Base-by-base conservation (phyloP, 2,113 vertebrate species). In the Chionodraco myersi region DNA sequence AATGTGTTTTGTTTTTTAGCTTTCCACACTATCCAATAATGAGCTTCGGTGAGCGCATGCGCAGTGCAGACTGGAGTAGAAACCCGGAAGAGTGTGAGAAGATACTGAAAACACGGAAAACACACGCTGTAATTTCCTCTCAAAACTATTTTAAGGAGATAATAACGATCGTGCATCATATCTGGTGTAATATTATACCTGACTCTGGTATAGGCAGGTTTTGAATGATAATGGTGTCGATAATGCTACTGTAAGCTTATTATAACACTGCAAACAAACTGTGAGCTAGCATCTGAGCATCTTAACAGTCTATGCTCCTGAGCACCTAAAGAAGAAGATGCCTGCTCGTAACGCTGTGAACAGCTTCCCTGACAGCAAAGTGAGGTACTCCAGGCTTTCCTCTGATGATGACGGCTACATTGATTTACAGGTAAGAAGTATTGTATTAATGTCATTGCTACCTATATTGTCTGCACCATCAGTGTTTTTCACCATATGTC, bases 391-490 rank as follows among this genome's bases (percentile, higher is more conserved):
- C 58, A 96, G 96, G 84, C 93, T 99, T 52, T 91, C 97, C 26
- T 95, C 94, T 87, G 96, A 96, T 1, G 98, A 99, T 2, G 97
- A 99, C 71, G 97, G 97, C 11, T 99, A 99, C 92, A 99, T 96
- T 23, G 98, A 99, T 84, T 92, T 99, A 84, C 98, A 99, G 98
- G 98, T 99, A 83, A 90, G 72, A 53, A 2, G 2, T 30, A 15
- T 1, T 13, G 67, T 7, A 3, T 48, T 30, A 3, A 13, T 14
- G 21, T 2, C 0, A 58, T n/a, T 26, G 12, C 5, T 51, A 16
- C 26, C 9, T 45, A 1, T 41, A 41, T 41, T 41, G 36, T 41
- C 36, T 41, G 36, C 36, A 41, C 36, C 36, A 41, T 41, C 36
- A 41, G 36, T 41, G 36, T 41, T 6, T 41, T 41, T 41, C 36